Percentiles rank a stretch among this genome's conserved stretches.
Conservation (phyloP, 2,888 invertebrate genomes). For the Oscheius sp. region DNA sequence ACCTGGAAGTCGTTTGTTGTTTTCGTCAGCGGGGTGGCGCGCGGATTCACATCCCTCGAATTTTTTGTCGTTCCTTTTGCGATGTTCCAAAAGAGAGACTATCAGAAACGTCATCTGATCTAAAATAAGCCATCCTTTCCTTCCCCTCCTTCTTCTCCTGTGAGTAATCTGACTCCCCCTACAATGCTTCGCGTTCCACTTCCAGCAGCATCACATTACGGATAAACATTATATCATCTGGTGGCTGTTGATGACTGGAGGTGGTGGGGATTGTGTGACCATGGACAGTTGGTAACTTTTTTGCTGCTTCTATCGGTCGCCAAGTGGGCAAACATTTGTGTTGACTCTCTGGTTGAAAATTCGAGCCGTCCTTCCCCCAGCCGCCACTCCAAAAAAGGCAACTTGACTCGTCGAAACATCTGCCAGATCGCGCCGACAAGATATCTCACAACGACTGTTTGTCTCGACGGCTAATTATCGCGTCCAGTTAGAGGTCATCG, state of each 20-base stretch:
- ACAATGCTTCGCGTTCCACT: conserved; percentile 23
- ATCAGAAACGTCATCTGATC: background rate
- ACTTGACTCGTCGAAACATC: no score
- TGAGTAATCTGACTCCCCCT: conserved; percentile 15
- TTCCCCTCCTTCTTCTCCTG: background rate
- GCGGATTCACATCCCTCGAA: no score
- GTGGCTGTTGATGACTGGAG: background rate
- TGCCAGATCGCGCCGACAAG: no score
- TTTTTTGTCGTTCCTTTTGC: no score
- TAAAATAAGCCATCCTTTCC: background rate
- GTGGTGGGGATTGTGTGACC: no score
- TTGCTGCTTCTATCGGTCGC: conserved; percentile 31
- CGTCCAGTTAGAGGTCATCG: background rate
- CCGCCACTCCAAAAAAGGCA: no score
- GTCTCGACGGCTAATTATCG: background rate
- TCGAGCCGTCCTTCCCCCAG: no score
- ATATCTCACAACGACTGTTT: background rate
- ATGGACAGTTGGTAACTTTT: conserved; percentile 25
- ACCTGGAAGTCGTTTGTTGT: no score
- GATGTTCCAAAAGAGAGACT: no score
- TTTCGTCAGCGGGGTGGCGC: no score
- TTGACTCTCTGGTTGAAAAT: conserved; percentile 29
- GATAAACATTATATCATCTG: conserved; percentile 27
- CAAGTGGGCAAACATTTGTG: conserved; percentile 34
- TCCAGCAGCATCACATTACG: conserved; percentile 23